These are phyloP conservation scores for Neodiprion lecontei DNA, from an alignment of 1,140 invertebrate species.

Conservation along the genomic window DNA sequence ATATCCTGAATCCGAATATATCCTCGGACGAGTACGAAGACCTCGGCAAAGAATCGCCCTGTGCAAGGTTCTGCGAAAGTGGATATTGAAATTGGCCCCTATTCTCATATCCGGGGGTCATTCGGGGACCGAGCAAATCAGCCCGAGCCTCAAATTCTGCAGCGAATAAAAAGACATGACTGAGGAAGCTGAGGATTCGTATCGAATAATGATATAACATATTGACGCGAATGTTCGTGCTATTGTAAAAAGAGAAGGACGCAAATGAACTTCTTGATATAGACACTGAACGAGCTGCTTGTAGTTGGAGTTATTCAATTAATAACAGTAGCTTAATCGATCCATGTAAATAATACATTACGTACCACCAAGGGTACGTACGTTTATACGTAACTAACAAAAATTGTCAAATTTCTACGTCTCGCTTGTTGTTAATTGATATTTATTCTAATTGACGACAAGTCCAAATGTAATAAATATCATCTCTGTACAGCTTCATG, in stretches of 20 bases:
- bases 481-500: not conserved
- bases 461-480: not conserved
- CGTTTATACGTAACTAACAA: not conserved
- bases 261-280: not conserved
- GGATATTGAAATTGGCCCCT: conserved; percentile 7
- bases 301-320: not conserved
- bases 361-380: not conserved
- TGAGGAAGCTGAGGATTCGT: not conserved
- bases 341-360: conserved; percentile 2
- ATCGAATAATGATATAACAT: not conserved
- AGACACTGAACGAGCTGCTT: not conserved
- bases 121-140: not conserved
- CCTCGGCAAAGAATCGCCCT: not conserved
- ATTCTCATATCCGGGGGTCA: not conserved
- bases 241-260: not conserved
- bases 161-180: not conserved
- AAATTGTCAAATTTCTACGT: not conserved
- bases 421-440: not conserved
- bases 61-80: conserved; percentile 4
- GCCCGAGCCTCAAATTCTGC: not conserved
- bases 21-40: conserved; percentile 8
- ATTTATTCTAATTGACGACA: too few species aligned
- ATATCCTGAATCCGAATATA: conserved; percentile 8
- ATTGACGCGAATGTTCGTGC: not conserved
- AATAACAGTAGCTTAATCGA: not conserved